Evolutionary conservation across 2,797 vertebrate genomes (phyloP).

Genomic region (Macroramphosus scolopax): DNA sequence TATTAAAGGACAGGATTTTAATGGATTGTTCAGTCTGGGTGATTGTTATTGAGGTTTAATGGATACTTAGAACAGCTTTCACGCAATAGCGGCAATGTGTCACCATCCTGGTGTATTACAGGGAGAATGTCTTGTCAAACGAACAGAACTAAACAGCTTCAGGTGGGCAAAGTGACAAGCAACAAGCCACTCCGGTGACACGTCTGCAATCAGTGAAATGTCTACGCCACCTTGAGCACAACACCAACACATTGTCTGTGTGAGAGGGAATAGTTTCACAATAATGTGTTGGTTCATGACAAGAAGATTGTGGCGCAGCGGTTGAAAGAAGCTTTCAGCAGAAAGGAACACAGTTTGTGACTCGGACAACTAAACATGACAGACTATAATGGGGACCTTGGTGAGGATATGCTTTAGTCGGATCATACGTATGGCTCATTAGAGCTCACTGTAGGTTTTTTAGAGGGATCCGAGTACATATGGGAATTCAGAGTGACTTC

Average conservation of each 20-base stretch:
- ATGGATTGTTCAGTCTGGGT: too few relatives aligned
- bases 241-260: conserved; percentile 40
- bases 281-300: conserved; percentile 52
- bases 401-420: conserved; percentile 35
- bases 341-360: too few relatives aligned
- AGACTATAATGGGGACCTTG: conserved; percentile 44
- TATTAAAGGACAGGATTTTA: too few relatives aligned
- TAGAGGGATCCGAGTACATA: conserved; percentile 30
- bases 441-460: conserved; percentile 22
- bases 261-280: conserved; percentile 40
- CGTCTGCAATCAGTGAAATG: conserved; percentile 53
- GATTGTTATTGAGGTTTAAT: conserved; percentile 14
- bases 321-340: conserved; percentile 58
- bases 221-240: conserved; percentile 41
- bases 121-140: too few relatives aligned
- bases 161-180: conserved; percentile 49
- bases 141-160: conserved; percentile 35
- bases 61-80: conserved; percentile 4
- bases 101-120: too few relatives aligned
- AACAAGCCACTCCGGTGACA: conserved; percentile 37
- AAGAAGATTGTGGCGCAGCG: conserved; percentile 60
- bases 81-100: too few relatives aligned
- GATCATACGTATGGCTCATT: conserved; percentile 61
- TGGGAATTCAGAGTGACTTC: conserved; percentile 38
- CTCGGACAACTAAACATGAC: too few relatives aligned